phyloP scores from a whole-genome alignment of 1,140 invertebrate genomes.

The Zaprionus vittiger region DNA sequence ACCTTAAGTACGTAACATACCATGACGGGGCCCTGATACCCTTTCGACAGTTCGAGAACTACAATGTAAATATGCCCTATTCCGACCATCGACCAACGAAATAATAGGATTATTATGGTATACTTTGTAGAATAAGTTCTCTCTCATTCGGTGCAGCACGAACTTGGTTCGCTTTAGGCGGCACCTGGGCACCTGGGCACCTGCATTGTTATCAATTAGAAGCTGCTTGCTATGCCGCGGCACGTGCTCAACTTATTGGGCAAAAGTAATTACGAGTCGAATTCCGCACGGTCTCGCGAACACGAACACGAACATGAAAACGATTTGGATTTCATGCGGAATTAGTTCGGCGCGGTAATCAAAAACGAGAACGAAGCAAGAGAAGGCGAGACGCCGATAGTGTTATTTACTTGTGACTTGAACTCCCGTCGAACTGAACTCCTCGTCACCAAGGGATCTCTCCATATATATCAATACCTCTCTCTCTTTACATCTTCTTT shows the following conservation, averaged over 20 bases:
- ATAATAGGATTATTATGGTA: too few species aligned
- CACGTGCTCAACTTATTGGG: constrained; percentile 6
- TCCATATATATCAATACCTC: neutral
- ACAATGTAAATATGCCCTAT: too few species aligned
- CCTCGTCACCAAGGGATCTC: neutral
- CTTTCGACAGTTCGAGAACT: too few species aligned
- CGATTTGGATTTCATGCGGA: constrained; percentile 10
- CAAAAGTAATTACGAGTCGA: constrained; percentile 3
- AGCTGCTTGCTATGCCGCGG: constrained; percentile 1
- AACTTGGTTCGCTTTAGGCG: neutral
- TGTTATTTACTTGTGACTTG: neutral
- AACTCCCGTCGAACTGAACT: neutral
- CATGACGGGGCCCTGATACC: too few species aligned
- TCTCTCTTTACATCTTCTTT: neutral
- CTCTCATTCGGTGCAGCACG: neutral
- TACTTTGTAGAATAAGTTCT: neutral
- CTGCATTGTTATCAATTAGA: constrained; percentile 8
- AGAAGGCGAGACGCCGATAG: neutral
- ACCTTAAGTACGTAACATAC: too few species aligned
- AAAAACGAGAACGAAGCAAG: neutral
- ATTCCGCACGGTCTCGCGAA: constrained; percentile 6
- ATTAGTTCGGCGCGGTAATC: neutral
- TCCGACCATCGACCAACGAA: too few species aligned
- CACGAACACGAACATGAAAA: constrained; percentile 1
- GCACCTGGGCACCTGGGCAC: neutral